Conservation (phyloP, 2,113 vertebrate species). For the Calyptommatus sinebrachiatus region DNA sequence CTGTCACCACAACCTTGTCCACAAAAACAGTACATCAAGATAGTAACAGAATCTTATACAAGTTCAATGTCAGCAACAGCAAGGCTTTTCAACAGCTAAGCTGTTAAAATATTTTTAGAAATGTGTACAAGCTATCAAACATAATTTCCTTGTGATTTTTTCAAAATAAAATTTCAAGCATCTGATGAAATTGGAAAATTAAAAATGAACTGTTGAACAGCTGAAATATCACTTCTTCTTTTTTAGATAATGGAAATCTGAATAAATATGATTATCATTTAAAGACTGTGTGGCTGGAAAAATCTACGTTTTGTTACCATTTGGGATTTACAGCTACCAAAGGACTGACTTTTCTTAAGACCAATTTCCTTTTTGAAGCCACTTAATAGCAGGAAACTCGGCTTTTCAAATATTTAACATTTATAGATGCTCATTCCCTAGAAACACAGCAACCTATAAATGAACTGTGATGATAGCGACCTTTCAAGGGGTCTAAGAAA, state of each 20-base stretch:
- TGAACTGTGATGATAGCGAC: slow-evolving; percentile 3
- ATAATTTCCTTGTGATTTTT: slow-evolving; percentile 12
- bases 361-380: slow-evolving; percentile 29
- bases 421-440: slow-evolving; percentile 27
- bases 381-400: slow-evolving; percentile 41
- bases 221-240: slow-evolving; percentile 51
- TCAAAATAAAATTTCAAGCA: slow-evolving; percentile 36
- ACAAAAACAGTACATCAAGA: slow-evolving; percentile 1
- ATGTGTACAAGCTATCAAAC: slow-evolving; percentile 41
- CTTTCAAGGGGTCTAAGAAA: background rate
- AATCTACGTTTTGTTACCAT: slow-evolving; percentile 32
- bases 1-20: slow-evolving; percentile 28
- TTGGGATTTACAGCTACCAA: slow-evolving; percentile 38
- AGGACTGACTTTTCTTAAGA: slow-evolving; percentile 41
- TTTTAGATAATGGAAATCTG: slow-evolving; percentile 31
- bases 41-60: slow-evolving; percentile 46
- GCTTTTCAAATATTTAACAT: slow-evolving; percentile 38
- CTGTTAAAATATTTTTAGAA: slow-evolving; percentile 54
- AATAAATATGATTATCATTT: slow-evolving; percentile 37
- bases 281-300: slow-evolving; percentile 30
- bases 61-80: slow-evolving; percentile 38
- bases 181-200: slow-evolving; percentile 3
- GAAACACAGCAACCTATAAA: slow-evolving; percentile 28
- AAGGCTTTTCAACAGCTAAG: slow-evolving; percentile 41
- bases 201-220: slow-evolving; percentile 48